phyloP scores from a whole-genome alignment of 1,140 invertebrate species.

The Ceratitis capitata region DNA sequence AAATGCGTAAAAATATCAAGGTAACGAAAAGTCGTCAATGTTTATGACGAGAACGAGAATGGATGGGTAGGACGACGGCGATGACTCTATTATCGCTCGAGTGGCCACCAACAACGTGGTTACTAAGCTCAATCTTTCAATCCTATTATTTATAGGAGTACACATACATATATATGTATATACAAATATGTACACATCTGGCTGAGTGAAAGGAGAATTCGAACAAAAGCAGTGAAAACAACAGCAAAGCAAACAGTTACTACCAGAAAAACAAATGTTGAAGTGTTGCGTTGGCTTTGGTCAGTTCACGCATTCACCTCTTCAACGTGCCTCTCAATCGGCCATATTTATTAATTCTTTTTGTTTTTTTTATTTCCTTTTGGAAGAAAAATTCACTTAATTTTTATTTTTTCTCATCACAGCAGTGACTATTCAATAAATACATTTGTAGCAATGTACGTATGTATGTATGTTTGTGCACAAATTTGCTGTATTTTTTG shows the following conservation, averaged over 20 bases:
- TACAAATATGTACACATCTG: no score
- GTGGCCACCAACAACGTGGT: background rate
- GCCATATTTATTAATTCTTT: background rate
- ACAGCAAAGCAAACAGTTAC: background rate
- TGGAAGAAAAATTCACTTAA: no score
- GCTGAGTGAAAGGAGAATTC: background rate
- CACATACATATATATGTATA: background rate
- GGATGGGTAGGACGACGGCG: no score
- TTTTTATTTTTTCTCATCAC: no score
- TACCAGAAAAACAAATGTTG: background rate
- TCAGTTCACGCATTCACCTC: background rate
- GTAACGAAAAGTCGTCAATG: background rate
- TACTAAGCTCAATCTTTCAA: background rate
- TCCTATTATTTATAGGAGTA: background rate
- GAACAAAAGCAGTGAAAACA: background rate
- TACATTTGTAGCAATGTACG: no score
- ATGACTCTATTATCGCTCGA: background rate
- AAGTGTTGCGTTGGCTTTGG: background rate
- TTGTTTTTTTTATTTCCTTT: no score
- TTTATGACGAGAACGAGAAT: no score
- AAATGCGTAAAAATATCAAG: background rate
- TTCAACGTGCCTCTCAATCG: background rate
- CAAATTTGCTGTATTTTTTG: background rate
- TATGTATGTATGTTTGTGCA: background rate
- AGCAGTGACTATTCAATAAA: no score